Evolutionary conservation across 2,888 invertebrate species (phyloP), one percentile per base, ranked within the genome.

Genomic region (Caenorhabditis virilis): DNA sequence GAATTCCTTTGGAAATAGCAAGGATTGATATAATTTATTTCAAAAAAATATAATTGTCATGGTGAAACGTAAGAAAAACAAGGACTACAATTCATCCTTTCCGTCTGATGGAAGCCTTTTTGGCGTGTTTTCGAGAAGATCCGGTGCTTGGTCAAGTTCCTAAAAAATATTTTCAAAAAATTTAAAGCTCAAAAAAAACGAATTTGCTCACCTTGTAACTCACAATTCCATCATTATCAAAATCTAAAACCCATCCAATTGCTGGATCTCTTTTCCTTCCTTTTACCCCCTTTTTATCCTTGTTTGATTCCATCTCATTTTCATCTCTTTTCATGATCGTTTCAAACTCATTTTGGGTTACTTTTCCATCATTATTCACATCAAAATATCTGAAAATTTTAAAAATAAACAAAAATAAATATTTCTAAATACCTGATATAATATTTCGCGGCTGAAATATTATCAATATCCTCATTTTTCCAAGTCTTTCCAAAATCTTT

Each of bases 201-300:
- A 16, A 1, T 51, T 70, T 51, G 57, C 46, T 16, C 35, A 80
- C 82, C 52, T 76, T 65, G 23, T 57, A 59, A 18, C 73, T 72
- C 7, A 83, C 80, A 20, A 80, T 53, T 41, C 83, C 83, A 52
- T 83, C 82, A 53, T 79, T 80, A 64, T 83, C 72, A 57, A 83
- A 83, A 63, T 83, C 83, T 15, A 83, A 66, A 48, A 83, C 76
- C 83, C 83, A 83, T 11, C 59, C 78, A 23, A 83, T 42, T n/a
- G 74, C 80, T 2, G 83, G 83, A 43, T 83, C 82, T 7, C 83
- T 59, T 35, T 73, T 72, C 11, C 76, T 49, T 15, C 77, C 77
- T 35, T 77, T 69, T 18, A 67, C 62, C 82, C 82, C 13, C 78
- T 52, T 27, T 22, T 56, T 52, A n/a, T 49, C 25, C 20, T 66